Base-by-base conservation (phyloP, 1,140 invertebrate species). In the Oscheius sp. region DNA sequence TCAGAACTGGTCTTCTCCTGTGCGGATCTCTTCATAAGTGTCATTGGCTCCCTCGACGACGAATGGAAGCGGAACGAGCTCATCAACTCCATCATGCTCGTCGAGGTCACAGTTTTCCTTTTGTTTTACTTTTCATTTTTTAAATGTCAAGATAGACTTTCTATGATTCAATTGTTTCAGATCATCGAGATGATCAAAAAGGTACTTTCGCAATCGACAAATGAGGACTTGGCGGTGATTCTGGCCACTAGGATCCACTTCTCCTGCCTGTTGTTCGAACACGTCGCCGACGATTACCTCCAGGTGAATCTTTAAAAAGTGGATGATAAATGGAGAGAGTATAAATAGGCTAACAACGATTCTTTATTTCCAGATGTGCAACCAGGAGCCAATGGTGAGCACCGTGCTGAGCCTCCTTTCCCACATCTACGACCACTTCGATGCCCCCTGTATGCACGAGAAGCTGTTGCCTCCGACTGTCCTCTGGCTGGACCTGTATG, bases 1-100 rank as follows among this genome's bases (percentile, higher is more conserved):
- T 92, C 92, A 0, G 91, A 93, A 69, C 90, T 90, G 1, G 92
- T 94, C 0, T 93, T 90, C 79, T 88, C 91, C 79, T 90, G 92
- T 45, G 91, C 91, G 80, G 92, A 94, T 79, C 85, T 94, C 1
- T 82, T 94, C 0, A 89, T 91, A 1, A 90, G 91, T 0, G 90
- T 93, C 10, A 90, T 49, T 38, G 35, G 35, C 20, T 29, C 64
- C n/a, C 45, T 73, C 32, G 46, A 52, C 20, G 45, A 26, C 4
- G 61, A 75, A n/a, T 75, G 74, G 74, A 75, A 46, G 42, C 64
- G 7, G 13, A 35, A 42, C 0, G 61, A 35, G 38, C 65, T 71
- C 7, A 13, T 71, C 4, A 35, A 72, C 32, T 59, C 28, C 34
- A 64, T 65, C 38, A 23, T 75, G 31, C 35, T 36, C n/a, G 35